Evolutionary conservation across 2,113 vertebrate species (phyloP).

Genomic region (Neolamprologus longior): DNA sequence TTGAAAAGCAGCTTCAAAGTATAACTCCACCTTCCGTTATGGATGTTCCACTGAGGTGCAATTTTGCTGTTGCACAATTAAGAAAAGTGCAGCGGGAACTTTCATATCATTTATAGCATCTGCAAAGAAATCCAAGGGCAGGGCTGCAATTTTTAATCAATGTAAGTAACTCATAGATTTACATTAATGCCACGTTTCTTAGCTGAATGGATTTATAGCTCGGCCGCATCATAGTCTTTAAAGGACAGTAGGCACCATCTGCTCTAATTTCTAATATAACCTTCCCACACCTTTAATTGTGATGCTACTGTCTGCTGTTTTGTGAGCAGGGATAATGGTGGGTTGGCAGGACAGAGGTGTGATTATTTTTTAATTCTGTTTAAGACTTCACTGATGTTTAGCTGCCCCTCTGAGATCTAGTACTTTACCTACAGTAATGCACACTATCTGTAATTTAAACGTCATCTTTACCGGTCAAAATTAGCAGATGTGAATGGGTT

Average conservation of each 20-base stretch:
- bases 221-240: not conserved
- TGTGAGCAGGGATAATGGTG: not conserved
- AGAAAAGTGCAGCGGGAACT: not conserved
- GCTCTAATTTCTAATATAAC: not conserved
- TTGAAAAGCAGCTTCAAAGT: not conserved
- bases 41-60: not conserved
- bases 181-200: not conserved
- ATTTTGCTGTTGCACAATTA: not conserved
- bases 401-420: not conserved
- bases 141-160: not conserved
- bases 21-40: not conserved
- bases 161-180: not conserved
- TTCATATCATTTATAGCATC: not conserved
- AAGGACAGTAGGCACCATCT: not conserved
- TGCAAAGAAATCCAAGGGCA: slow-evolving; percentile 4
- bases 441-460: not conserved
- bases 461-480: not conserved
- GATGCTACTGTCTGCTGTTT: not conserved
- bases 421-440: not conserved
- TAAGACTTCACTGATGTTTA: not conserved
- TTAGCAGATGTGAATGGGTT: not conserved
- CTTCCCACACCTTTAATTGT: not conserved
- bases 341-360: not conserved
- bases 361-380: not conserved
- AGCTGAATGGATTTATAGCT: not conserved